Evolutionary conservation across 2,113 vertebrate genomes (phyloP), one percentile per base, ranked within the genome.

Genomic region (Tonatia bakeri): DNA sequence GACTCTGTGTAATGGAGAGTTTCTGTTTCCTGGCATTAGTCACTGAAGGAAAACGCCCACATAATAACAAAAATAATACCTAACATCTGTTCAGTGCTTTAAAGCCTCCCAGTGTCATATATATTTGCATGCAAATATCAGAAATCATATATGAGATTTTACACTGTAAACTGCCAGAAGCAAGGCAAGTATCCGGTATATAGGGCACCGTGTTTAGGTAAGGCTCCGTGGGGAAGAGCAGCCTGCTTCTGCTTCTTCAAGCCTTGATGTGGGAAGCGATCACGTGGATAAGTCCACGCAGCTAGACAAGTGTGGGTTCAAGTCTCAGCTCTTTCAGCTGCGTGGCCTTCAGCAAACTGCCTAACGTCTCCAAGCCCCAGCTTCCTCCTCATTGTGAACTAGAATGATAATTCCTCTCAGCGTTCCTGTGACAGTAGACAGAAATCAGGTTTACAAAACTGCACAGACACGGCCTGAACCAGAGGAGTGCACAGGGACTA

Each of bases 1-100:
- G 76, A 80, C 43, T 59, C 0, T 79, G 22, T 52, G 36, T 77
- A 77, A 80, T 12, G 28, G 87, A 94, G 40, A 65, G 54, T 90
- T 91, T 97, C 93, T 95, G 31, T 97, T 94, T 95, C 83, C 89
- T 91, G 86, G 64, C 47, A 45, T 97, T 91, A 95, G 86, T 97
- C 94, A 94, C 33, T 31, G 64, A 91, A 94, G 83, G 94, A 93
- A 92, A 91, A 94, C 80, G 0, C 94, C 97, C 95, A 97, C 96
- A 19, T 93, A 95, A 89, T 96, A 96, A 91, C 96, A 96, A 95
- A 97, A 97, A 97, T 96, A 97, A 96, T 96, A 94, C 94, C 61
- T 36, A 89, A 72, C 97, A 80, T 88, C 91, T 96, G 94, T 85
- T 94, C 50, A 16, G 72, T 43, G 28, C 77, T 67, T 85, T 24